Evolutionary conservation across 1,140 invertebrate genomes (phyloP), one percentile per base, ranked within the genome.

Genomic region (Pogonomyrmex barbatus): DNA sequence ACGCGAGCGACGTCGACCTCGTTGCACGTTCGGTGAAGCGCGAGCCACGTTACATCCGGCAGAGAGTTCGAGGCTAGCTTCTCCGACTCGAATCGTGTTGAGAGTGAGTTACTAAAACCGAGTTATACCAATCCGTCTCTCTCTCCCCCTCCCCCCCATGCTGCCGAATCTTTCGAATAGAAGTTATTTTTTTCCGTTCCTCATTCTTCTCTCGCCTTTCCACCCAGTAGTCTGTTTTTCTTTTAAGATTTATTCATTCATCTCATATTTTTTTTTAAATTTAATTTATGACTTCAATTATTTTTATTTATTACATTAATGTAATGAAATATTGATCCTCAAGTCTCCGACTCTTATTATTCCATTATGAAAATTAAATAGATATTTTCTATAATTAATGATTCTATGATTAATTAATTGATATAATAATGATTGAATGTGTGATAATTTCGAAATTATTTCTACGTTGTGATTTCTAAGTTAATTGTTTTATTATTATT

Each of bases 71-170:
- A 88, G 79, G 70, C 84, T 86, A 88, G 86, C 86, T 89, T 90
- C 87, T 86, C 79, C 78, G 79, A 88, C 62, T 86, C 87, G 88
- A 90, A 91, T 89, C 85, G 88, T 86, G 86, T 63, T 62, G 82
- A 91, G 90, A 92, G 83, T 89, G 87, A 93, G 77, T 92, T 92
- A 92, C 88, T 88, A 71, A 87, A 91, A 90, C 75, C 68, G 87
- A 88, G 88, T 88, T 89, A 24, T 24, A 89, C 84, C 58, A 54
- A 42, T 63, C 52, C 12, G 33, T 5, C 14, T 79, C 52, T 47
- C 8, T 0, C 24, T 24, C 24, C 24, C 24, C 24, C 24, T 0
- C 54, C 24, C 24, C 24, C 54, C 33, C 50, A 4, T 67, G 63
- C 36, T 65, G 24, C 65, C 54, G 47, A 54, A 58, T 67, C 14